Conservation (phyloP, 2,888 invertebrate species). For the Diabrotica balteata region DNA sequence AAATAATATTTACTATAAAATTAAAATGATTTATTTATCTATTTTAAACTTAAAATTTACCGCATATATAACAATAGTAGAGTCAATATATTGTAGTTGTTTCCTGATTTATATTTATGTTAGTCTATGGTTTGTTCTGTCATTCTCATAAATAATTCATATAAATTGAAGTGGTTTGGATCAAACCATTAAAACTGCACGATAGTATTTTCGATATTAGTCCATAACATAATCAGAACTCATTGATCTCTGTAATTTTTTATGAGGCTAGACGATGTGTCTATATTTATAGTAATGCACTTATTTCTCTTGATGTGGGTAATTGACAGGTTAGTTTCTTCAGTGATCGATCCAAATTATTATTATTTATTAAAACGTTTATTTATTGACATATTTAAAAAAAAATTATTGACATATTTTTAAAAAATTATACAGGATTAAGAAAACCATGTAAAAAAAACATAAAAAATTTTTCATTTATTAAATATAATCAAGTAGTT, state of each 20-base stretch:
- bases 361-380: too few species aligned
- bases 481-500: too few species aligned
- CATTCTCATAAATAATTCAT: slow-evolving; percentile 15
- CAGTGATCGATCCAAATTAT: too few species aligned
- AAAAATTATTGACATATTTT: too few species aligned
- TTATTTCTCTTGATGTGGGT: not conserved
- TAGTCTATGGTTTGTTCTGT: not conserved
- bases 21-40: too few species aligned
- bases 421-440: too few species aligned
- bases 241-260: not conserved
- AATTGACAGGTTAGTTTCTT: not conserved
- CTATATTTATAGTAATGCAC: not conserved
- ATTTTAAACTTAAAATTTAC: too few species aligned
- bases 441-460: too few species aligned
- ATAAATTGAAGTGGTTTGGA: slow-evolving; percentile 18
- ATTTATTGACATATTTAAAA: too few species aligned
- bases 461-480: too few species aligned
- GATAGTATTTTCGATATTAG: slow-evolving; percentile 15
- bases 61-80: too few species aligned
- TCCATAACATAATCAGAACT: slow-evolving; percentile 9
- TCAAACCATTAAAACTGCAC: slow-evolving; percentile 17
- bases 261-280: not conserved
- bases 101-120: not conserved
- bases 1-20: too few species aligned
- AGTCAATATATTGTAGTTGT: not conserved